These are phyloP conservation scores for Amaurobius ferox DNA, from an alignment of 2,888 invertebrate species.

Conservation along the genomic window DNA sequence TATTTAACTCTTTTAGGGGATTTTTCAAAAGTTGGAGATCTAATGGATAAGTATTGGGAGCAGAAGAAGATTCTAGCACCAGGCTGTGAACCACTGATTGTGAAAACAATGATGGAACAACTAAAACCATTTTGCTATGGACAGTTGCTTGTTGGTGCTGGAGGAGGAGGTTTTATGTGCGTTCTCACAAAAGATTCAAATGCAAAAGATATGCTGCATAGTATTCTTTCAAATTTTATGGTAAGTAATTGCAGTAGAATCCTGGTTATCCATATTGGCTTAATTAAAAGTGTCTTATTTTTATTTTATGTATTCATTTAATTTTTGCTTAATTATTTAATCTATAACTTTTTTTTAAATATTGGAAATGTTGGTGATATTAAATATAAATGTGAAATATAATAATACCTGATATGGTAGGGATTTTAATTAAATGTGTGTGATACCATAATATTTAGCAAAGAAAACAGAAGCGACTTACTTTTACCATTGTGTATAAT, in stretches of 20 bases:
- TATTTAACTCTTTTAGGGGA: conserved; percentile 75
- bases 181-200: conserved; percentile 65
- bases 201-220: conserved; percentile 22
- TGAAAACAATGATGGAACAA: conserved; percentile 74
- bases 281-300: too few species aligned
- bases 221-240: conserved; percentile 18
- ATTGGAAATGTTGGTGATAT: too few species aligned
- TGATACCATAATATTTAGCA: too few species aligned
- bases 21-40: conserved; percentile 76
- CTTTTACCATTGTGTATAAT: too few species aligned
- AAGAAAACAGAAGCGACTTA: too few species aligned
- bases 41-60: conserved; percentile 78
- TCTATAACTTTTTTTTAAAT: too few species aligned
- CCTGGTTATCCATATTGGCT: too few species aligned
- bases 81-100: conserved; percentile 78
- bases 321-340: too few species aligned
- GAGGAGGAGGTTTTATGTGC: conserved; percentile 74
- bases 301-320: too few species aligned
- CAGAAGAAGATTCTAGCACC: conserved; percentile 79
- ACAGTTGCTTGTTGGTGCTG: conserved; percentile 73
- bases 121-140: conserved; percentile 61
- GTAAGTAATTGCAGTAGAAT: conserved; percentile 24
- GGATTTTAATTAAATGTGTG: too few species aligned
- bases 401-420: too few species aligned
- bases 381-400: too few species aligned